Conservation (phyloP, 1,140 invertebrate genomes). For the Cepaea nemoralis region DNA sequence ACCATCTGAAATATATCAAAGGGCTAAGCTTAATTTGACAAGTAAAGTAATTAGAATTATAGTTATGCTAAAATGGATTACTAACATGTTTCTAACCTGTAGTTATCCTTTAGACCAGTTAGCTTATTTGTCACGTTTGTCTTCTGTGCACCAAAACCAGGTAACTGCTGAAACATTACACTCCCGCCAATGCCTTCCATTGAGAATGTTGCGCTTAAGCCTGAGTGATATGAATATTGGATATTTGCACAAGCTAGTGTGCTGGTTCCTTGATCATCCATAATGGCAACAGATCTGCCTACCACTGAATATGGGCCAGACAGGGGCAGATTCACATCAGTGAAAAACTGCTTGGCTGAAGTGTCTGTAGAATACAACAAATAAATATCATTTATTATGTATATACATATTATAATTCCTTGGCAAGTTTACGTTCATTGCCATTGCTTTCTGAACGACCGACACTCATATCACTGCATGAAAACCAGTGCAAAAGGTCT, state of each 20-base stretch:
- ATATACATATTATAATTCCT: neutral
- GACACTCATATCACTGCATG: no score
- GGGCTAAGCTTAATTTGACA: no score
- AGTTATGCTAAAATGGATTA: no score
- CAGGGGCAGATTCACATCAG: constrained; percentile 83
- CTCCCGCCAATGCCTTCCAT: neutral
- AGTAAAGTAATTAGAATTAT: no score
- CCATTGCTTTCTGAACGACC: no score
- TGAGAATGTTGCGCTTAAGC: neutral
- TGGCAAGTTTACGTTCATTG: no score
- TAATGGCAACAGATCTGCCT: constrained; percentile 88
- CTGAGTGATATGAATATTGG: neutral
- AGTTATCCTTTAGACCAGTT: neutral
- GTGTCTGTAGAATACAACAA: neutral
- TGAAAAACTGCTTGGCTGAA: constrained; percentile 61
- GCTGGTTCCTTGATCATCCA: constrained; percentile 87
- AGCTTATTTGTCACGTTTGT: neutral
- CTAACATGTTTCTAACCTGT: constrained; percentile 25
- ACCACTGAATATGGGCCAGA: constrained; percentile 82
- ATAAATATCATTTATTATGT: neutral
- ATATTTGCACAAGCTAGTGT: constrained; percentile 86
- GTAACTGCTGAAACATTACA: neutral
- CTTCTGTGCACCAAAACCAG: constrained; percentile 9
- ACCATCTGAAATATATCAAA: no score
- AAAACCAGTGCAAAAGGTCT: no score